Evolutionary conservation across 2,113 vertebrate species (phyloP).

Genomic region (Cervus canadensis): DNA sequence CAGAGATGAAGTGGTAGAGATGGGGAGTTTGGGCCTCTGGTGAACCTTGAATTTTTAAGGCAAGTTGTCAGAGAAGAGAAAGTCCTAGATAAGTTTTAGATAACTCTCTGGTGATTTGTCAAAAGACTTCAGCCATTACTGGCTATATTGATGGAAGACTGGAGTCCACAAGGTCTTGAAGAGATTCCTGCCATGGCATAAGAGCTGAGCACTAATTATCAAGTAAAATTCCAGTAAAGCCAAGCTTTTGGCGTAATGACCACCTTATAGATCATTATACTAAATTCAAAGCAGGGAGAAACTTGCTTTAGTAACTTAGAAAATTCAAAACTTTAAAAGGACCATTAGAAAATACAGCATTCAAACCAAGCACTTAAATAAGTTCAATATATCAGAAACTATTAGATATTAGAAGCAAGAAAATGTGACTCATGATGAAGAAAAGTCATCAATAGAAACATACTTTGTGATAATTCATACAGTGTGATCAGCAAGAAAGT

Average conservation of each 20-base stretch:
- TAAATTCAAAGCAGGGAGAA: background rate
- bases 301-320: background rate
- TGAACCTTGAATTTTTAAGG: background rate
- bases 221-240: background rate
- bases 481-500: background rate
- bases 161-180: background rate
- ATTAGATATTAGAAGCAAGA: background rate
- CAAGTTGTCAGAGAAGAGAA: background rate
- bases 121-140: background rate
- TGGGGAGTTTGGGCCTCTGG: background rate
- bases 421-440: background rate
- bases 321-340: background rate
- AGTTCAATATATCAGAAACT: background rate
- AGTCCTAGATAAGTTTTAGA: background rate
- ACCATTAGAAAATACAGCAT: background rate
- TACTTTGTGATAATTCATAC: background rate
- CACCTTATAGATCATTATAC: background rate
- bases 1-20: background rate
- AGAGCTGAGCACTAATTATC: background rate
- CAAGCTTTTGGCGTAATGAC: rapidly evolving
- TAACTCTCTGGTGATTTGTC: background rate
- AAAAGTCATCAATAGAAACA: background rate
- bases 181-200: background rate
- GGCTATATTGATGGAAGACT: background rate
- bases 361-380: no score